These are phyloP conservation scores for Lucilia sericata DNA, from an alignment of 1,140 invertebrate species.

Conservation along the genomic window DNA sequence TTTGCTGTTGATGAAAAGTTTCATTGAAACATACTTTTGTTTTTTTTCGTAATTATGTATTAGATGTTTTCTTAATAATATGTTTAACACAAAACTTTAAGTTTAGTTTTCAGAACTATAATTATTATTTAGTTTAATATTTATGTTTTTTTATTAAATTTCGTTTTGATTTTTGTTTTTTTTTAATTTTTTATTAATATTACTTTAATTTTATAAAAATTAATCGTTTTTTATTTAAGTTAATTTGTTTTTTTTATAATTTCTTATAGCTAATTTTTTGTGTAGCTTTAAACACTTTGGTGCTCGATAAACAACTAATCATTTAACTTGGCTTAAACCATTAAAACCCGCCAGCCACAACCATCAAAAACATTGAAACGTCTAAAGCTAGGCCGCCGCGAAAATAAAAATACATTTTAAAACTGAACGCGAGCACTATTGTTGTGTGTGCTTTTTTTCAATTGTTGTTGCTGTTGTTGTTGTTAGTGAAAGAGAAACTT, in stretches of 20 bases:
- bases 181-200: not conserved
- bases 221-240: not conserved
- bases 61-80: too few relatives aligned
- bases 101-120: too few relatives aligned
- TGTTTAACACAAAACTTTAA: not conserved
- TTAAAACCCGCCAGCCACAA: not conserved
- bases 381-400: conserved; percentile 6
- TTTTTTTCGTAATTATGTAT: too few relatives aligned
- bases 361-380: not conserved
- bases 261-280: not conserved
- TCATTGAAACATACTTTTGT: too few relatives aligned
- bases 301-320: conserved; percentile 20
- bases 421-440: conserved; percentile 25
- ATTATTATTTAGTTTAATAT: too few relatives aligned
- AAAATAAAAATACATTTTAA: not conserved
- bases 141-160: too few relatives aligned
- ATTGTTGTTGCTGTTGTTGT: conserved; percentile 1
- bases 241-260: conserved; percentile 15
- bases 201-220: not conserved
- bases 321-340: conserved; percentile 35
- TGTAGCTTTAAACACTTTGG: conserved; percentile 30
- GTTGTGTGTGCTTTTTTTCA: not conserved
- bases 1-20: too few relatives aligned
- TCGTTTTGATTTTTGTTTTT: not conserved
- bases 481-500: conserved; percentile 37